These are phyloP conservation scores for Globia sparganii DNA, from an alignment of 2,888 invertebrate genomes.

Conservation along the genomic window DNA sequence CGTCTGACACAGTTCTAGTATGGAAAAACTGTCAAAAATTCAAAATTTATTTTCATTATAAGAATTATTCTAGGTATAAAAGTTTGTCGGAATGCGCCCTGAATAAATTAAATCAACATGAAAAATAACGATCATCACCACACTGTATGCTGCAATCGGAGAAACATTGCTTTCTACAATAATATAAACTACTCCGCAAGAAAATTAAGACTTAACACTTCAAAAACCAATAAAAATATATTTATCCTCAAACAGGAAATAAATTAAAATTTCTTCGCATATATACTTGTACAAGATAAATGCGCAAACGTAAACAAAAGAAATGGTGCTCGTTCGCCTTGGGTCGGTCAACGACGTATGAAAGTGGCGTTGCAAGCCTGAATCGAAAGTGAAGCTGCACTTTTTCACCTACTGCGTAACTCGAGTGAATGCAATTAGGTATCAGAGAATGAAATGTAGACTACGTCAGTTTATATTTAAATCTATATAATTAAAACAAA, in stretches of 20 bases:
- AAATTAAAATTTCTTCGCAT: conserved; percentile 25
- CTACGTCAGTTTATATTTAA: neutral
- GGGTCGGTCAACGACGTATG: conserved; percentile 47
- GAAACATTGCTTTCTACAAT: conserved; percentile 1
- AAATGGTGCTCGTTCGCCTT: conserved; percentile 44
- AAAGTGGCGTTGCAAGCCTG: conserved; percentile 45
- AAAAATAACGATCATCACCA: neutral
- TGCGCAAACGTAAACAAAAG: conserved; percentile 40
- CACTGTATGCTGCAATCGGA: too few relatives aligned
- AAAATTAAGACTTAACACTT: neutral
- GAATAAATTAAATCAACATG: neutral
- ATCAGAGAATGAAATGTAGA: conserved; percentile 1
- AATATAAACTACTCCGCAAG: neutral
- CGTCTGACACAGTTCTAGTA: too few relatives aligned
- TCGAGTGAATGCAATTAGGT: conserved; percentile 28
- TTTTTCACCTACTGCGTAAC: conserved; percentile 31
- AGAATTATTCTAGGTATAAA: too few relatives aligned
- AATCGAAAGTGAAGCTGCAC: conserved; percentile 47
- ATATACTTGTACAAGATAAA: neutral
- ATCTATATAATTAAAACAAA: too few relatives aligned
- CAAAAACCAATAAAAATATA: conserved; percentile 2
- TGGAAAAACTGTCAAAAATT: too few relatives aligned
- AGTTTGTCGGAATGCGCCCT: too few relatives aligned
- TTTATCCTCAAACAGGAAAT: conserved; percentile 16
- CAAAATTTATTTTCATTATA: too few relatives aligned